These are phyloP conservation scores for Alouatta palliata DNA, from an alignment of 2,113 vertebrate genomes.

Conservation along the genomic window DNA sequence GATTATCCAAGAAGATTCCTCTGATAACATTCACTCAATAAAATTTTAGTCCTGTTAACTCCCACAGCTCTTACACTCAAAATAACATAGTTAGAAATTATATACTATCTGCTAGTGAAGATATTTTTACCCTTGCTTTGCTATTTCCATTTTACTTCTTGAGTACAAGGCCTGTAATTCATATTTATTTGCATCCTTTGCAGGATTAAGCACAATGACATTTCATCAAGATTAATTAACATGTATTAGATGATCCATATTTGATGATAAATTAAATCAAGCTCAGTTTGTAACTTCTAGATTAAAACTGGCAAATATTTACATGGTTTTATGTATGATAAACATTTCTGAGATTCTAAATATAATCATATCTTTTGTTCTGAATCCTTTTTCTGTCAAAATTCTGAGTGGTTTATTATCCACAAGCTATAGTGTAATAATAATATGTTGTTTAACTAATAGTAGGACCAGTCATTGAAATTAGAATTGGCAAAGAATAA, in stretches of 20 bases:
- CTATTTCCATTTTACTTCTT: not conserved
- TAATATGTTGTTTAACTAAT: not conserved
- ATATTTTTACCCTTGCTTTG: not conserved
- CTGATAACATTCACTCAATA: not conserved
- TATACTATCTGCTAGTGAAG: not conserved
- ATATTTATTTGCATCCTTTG: not conserved
- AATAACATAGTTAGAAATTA: not conserved
- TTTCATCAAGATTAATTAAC: constrained; percentile 6
- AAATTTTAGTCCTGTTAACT: not conserved
- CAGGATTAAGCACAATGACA: not conserved
- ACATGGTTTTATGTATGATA: constrained; percentile 43
- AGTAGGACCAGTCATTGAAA: constrained; percentile 13
- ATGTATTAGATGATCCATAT: not conserved
- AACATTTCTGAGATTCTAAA: constrained; percentile 47
- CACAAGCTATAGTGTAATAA: not conserved
- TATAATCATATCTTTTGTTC: constrained; percentile 45
- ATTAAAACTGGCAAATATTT: constrained; percentile 64
- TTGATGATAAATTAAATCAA: constrained; percentile 46
- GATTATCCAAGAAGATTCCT: not conserved
- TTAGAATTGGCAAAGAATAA: constrained; percentile 7
- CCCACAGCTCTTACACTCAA: not conserved
- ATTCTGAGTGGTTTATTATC: constrained; percentile 46
- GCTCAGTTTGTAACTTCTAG: constrained; percentile 45
- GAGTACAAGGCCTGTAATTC: not conserved
- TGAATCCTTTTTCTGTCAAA: constrained; percentile 38